These are phyloP conservation scores for Polyommatus icarus DNA, from an alignment of 2,888 invertebrate species.

Conservation along the genomic window DNA sequence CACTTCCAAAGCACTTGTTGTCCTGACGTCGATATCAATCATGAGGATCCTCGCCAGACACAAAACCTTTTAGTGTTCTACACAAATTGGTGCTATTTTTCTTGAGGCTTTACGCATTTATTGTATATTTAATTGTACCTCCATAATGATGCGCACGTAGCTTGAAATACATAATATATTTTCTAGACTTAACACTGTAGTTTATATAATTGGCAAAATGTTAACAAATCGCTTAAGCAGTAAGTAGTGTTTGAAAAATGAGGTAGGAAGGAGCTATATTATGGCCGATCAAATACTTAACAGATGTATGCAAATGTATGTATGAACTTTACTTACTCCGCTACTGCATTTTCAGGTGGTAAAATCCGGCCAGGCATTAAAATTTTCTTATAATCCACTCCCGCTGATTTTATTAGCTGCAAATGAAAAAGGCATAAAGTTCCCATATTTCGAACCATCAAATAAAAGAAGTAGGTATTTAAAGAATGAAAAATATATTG, in stretches of 20 bases:
- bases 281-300: neutral
- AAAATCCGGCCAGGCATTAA: constrained; percentile 67
- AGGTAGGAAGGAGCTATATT: neutral
- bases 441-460: neutral
- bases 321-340: constrained; percentile 57
- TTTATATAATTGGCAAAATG: too few species aligned
- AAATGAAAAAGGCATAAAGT: constrained; percentile 44
- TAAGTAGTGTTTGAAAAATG: neutral
- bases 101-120: constrained; percentile 25
- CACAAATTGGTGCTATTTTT: constrained; percentile 29
- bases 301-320: neutral
- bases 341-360: constrained; percentile 63
- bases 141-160: neutral
- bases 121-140: neutral
- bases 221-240: neutral
- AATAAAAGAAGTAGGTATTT: too few species aligned
- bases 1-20: constrained; percentile 36
- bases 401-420: constrained; percentile 61
- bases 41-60: constrained; percentile 30
- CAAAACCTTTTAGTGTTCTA: constrained; percentile 23
- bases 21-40: constrained; percentile 38
- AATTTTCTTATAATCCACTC: constrained; percentile 67
- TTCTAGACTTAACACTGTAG: neutral
- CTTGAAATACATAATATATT: neutral
- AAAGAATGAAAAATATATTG: too few species aligned